Percentiles rank a stretch among this genome's conserved stretches.
These are phyloP conservation scores for Steinernema feltiae DNA, from an alignment of 1,140 invertebrate genomes.

Conservation along the genomic window DNA sequence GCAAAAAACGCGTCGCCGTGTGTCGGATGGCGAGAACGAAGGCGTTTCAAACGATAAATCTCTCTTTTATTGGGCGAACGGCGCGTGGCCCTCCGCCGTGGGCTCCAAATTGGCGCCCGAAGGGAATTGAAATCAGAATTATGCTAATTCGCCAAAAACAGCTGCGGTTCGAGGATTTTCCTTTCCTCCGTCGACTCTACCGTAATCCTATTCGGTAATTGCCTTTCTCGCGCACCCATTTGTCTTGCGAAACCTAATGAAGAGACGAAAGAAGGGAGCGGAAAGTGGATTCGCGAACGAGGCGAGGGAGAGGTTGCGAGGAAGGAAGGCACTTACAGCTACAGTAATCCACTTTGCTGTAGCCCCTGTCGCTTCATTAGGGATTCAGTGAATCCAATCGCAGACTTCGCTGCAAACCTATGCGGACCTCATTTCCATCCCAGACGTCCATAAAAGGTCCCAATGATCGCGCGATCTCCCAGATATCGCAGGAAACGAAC, in stretches of 20 bases:
- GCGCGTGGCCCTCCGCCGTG: constrained; percentile 8
- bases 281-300: background rate
- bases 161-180: background rate
- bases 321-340: too few species aligned
- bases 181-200: background rate
- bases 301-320: background rate
- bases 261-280: background rate
- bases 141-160: constrained; percentile 14
- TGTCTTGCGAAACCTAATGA: background rate
- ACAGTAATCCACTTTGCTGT: too few species aligned
- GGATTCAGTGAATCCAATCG: background rate
- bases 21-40: background rate
- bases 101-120: background rate
- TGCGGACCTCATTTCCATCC: background rate
- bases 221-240: constrained; percentile 2
- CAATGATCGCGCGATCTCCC: background rate
- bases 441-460: background rate
- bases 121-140: constrained; percentile 11
- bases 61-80: background rate
- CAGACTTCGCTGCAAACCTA: background rate
- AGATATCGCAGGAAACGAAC: constrained; percentile 4
- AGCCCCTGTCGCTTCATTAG: background rate
- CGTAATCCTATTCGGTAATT: background rate
- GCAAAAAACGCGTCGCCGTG: background rate
- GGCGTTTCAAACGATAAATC: constrained; percentile 4